Percentiles rank a stretch among this genome's conserved stretches.
Conservation (phyloP, 2,113 vertebrate species). For the Accipiter virgatus region DNA sequence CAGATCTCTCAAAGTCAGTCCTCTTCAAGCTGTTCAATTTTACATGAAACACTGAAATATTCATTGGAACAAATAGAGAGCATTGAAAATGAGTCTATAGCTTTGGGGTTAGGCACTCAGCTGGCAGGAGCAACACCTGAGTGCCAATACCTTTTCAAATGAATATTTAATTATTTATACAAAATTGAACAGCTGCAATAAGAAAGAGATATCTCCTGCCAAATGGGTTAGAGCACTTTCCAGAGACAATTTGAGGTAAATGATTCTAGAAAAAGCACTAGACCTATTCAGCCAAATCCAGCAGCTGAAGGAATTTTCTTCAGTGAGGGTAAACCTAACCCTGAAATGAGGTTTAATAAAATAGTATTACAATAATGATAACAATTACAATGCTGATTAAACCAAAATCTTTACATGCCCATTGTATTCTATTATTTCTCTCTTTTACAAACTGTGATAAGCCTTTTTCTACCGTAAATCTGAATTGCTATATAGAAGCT, state of each 20-base stretch:
- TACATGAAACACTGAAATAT: slow-evolving; percentile 23
- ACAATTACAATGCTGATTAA: background rate
- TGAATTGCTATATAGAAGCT: background rate
- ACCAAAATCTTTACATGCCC: background rate
- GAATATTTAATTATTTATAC: slow-evolving; percentile 24
- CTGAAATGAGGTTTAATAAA: background rate
- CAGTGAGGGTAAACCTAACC: background rate
- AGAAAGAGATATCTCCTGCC: background rate
- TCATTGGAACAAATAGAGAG: slow-evolving; percentile 23
- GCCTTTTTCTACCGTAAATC: background rate
- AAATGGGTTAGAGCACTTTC: background rate
- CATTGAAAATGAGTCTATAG: background rate
- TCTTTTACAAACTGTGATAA: background rate
- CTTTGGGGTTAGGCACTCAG: background rate
- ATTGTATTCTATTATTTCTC: background rate
- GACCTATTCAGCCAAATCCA: background rate
- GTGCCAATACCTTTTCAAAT: background rate
- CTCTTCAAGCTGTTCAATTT: background rate
- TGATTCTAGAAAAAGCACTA: background rate
- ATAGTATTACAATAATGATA: background rate
- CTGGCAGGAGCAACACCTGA: background rate
- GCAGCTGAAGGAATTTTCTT: background rate
- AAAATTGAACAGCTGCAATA: background rate
- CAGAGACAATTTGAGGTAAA: background rate
- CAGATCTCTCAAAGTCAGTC: background rate